Evolutionary conservation across 2,888 invertebrate species (phyloP), one percentile per base, ranked within the genome.

Genomic region (Lasius platythorax): DNA sequence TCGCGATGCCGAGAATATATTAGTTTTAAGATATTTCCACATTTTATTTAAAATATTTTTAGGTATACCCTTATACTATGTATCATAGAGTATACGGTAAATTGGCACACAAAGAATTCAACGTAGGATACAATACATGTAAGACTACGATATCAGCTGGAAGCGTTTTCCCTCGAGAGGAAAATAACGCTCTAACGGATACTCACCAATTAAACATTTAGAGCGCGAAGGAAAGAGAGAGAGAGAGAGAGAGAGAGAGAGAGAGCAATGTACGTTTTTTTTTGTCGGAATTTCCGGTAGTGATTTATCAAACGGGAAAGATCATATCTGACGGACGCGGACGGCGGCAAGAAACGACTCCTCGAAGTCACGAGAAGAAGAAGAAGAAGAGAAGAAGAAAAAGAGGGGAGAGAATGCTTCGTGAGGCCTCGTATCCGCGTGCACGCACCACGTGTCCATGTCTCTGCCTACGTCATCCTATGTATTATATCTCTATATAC

Each of bases 241-340:
- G 56, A 70, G 61, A 46, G 79, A 37, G 50, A 46, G 43, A 61
- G 72, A 72, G 56, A 70, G 61, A 46, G 79, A 88, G 85, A 50
- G 18, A 18, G 8, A 88, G 85, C 87, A 88, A 91, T 90, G 89
- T 64, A 74, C 83, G 93, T 94, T 91, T 94, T 94, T 23, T 94
- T 94, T 94, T 94, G 93, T 85, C 86, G 87, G 93, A 93, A 94
- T 94, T 94, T 94, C 94, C 94, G 94, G 94, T 94, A 91, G 93
- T 92, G 91, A 94, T 94, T 94, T 94, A 94, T 94, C 94, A 94
- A 94, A 93, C 92, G 92, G 93, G 90, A 93, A 93, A 94, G 94
- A 94, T 94, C 85, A 83, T 93, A 94, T 94, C 94, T 89, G 88
- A 84, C 81, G 88, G 86, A 83, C 85, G 50, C 50, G 87, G 86